Conservation (phyloP, 2,113 vertebrate genomes). For the Syngnathus scovelli region DNA sequence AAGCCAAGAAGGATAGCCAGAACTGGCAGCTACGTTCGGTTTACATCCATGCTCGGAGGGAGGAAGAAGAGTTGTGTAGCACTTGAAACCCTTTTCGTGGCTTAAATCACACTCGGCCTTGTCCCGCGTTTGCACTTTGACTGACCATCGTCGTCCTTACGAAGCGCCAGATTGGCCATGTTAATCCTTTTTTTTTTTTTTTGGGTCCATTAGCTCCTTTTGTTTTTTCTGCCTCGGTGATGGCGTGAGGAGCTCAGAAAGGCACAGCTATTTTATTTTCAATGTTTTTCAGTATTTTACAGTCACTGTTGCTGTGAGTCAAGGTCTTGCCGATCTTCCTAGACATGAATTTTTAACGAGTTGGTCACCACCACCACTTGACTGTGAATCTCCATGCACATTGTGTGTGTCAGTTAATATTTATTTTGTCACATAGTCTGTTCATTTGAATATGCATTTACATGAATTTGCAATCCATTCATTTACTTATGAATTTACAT, state of each 20-base stretch:
- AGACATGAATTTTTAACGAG: neutral
- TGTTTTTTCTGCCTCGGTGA: conserved; percentile 61
- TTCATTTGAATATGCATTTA: neutral
- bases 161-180: conserved; percentile 25
- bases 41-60: conserved; percentile 14
- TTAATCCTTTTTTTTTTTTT: conserved; percentile 15
- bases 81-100: conserved; percentile 47
- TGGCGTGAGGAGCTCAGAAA: conserved; percentile 44
- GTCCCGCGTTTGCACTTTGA: conserved; percentile 52
- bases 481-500: conserved; percentile 6
- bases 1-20: conserved; percentile 7
- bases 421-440: conserved; percentile 19
- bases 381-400: neutral
- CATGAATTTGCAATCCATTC: neutral
- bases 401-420: neutral
- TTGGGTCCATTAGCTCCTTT: conserved; percentile 23
- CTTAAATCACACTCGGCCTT: conserved; percentile 27
- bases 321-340: neutral
- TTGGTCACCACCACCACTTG: neutral
- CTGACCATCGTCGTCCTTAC: conserved; percentile 39
- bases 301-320: neutral
- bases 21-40: conserved; percentile 48
- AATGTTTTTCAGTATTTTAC: neutral
- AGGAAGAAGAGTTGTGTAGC: conserved; percentile 37
- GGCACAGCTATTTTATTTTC: conserved; percentile 7